Percentiles rank a stretch among this genome's conserved stretches.
These are phyloP conservation scores for Pecten maximus DNA, from an alignment of 2,888 invertebrate species.

Conservation along the genomic window DNA sequence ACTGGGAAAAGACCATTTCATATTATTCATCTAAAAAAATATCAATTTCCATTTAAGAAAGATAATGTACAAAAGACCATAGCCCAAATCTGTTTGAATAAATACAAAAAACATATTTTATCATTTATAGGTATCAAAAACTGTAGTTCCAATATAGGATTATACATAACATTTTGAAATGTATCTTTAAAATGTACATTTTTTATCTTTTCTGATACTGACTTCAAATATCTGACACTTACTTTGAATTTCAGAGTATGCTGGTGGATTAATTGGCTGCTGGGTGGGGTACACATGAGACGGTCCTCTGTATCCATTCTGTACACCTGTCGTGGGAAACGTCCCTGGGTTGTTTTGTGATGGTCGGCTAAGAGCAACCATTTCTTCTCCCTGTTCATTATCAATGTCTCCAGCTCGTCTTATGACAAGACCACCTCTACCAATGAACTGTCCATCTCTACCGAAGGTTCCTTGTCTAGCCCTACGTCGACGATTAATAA, in stretches of 20 bases:
- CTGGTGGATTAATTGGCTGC: not conserved
- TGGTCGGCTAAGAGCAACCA: not conserved
- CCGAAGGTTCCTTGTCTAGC: not conserved
- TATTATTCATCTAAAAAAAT: too few relatives aligned
- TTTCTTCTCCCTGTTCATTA: not conserved
- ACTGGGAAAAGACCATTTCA: too few relatives aligned
- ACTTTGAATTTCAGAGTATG: not conserved
- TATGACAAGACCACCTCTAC: not conserved
- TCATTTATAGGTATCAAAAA: too few relatives aligned
- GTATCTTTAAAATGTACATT: too few relatives aligned
- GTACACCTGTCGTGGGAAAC: not conserved
- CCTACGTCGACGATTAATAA: not conserved
- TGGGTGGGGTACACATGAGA: not conserved
- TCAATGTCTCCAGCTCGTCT: not conserved
- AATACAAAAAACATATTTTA: too few relatives aligned
- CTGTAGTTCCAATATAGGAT: too few relatives aligned
- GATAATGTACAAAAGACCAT: too few relatives aligned
- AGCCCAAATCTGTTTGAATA: too few relatives aligned
- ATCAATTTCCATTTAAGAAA: too few relatives aligned
- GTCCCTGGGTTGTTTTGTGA: not conserved
- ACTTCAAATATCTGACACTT: not conserved
- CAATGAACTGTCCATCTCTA: too few relatives aligned
- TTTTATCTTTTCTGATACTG: not conserved
- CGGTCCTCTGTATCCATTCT: not conserved
- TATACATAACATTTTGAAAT: too few relatives aligned